Conservation (phyloP, 2,113 vertebrate species). For the Protobothrops mucrosquamatus region DNA sequence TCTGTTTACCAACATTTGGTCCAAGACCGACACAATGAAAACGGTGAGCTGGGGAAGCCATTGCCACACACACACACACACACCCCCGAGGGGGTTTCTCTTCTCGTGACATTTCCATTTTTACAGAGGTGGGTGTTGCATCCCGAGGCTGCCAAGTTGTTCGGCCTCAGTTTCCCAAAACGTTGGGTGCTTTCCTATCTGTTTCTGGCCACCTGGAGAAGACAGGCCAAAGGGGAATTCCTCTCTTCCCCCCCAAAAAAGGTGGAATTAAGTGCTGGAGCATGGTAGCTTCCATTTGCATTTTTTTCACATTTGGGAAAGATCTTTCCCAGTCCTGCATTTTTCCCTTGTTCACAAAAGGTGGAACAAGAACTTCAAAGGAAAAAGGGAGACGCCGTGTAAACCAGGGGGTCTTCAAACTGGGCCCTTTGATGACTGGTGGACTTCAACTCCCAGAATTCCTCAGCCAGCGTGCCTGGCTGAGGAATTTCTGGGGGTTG, state of each 20-base stretch:
- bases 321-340: no score
- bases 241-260: no score
- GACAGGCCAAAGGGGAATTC: not conserved
- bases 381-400: no score
- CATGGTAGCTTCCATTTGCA: not conserved
- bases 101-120: not conserved
- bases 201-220: not conserved
- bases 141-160: not conserved
- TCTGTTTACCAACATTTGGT: slow-evolving; percentile 99
- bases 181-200: not conserved
- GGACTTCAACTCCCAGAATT: no score
- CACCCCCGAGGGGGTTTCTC: not conserved
- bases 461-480: no score
- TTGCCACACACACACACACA: no score
- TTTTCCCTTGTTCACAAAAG: not conserved
- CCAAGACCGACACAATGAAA: slow-evolving; percentile 98
- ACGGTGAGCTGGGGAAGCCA: slow-evolving; percentile 74
- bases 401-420: no score
- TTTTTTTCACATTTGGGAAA: not conserved
- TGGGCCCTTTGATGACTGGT: no score
- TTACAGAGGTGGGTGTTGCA: not conserved
- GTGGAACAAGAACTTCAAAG: not conserved
- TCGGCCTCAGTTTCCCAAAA: no score
- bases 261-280: not conserved
- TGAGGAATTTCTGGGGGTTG: no score